phyloP scores from a whole-genome alignment of 2,888 invertebrate genomes.

The Rhorus exstirpatorius region DNA sequence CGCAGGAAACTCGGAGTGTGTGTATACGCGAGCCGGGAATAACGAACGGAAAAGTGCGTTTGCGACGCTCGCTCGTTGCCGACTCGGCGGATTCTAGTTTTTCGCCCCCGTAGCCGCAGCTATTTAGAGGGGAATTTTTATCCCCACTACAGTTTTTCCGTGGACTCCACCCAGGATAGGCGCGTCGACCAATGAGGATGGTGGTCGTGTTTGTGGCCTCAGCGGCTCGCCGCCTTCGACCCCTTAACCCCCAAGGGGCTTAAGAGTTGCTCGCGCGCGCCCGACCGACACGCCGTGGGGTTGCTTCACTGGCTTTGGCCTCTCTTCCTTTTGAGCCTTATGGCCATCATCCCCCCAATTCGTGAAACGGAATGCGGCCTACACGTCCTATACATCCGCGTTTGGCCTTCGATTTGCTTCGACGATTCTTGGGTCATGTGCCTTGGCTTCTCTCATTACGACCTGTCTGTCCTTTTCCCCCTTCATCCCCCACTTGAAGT shows the following conservation, averaged over 20 bases:
- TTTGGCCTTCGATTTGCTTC: slow-evolving; percentile 81
- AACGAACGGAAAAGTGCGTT: slow-evolving; percentile 35
- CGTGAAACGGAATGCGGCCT: slow-evolving; percentile 4
- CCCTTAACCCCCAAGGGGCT: slow-evolving; percentile 77
- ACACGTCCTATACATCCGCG: slow-evolving; percentile 72
- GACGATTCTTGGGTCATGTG: background rate
- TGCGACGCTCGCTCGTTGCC: slow-evolving; percentile 82
- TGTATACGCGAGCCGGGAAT: background rate
- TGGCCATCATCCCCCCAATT: slow-evolving; percentile 81
- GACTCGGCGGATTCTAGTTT: slow-evolving; percentile 86
- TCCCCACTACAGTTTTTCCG: slow-evolving; percentile 85
- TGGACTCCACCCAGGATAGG: slow-evolving; percentile 83
- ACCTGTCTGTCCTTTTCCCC: background rate
- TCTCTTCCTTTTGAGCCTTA: slow-evolving; percentile 79
- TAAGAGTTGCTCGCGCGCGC: slow-evolving; percentile 72
- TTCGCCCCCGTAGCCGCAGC: slow-evolving; percentile 83
- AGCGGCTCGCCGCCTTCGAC: slow-evolving; percentile 86
- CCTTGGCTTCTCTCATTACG: background rate
- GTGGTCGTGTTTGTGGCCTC: slow-evolving; percentile 86
- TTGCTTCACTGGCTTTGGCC: slow-evolving; percentile 83
- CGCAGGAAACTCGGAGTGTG: background rate
- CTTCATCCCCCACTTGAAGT: background rate
- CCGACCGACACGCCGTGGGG: slow-evolving; percentile 67
- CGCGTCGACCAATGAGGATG: slow-evolving; percentile 85
- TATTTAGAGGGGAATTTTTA: slow-evolving; percentile 85